Evolutionary conservation across 1,140 invertebrate species (phyloP), one percentile per base, ranked within the genome.

Genomic region (Wasmannia auropunctata): DNA sequence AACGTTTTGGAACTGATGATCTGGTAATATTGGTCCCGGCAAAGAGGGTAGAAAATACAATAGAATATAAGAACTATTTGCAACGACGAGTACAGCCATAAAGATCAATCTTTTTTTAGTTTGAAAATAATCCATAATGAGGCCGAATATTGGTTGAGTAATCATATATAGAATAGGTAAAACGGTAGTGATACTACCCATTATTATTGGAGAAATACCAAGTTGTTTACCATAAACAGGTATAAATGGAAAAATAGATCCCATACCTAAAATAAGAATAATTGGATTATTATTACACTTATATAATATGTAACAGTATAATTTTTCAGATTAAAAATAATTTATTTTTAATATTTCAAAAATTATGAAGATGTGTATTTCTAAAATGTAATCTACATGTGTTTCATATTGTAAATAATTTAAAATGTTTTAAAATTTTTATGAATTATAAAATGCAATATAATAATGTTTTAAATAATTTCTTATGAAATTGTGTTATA

Each of bases 141-240:
- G 96, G 8, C 97, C 97, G 91, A 98, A 97, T 3, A 95, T 85
- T 1, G 97, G 97, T 93, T 98, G 98, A 0, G 97, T 96, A 0
- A 97, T 89, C 1, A 97, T 95, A 95, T 97, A 97, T 19, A 97
- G 90, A 16, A 98, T 94, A 0, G 97, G 97, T 77, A 98, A 90
- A 1, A 97, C 93, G 0, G 96, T 96, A 0, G 96, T 97, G 60
- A 98, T 96, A 25, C 95, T 95, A 3, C 97, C 97, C 96, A 98
- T 97, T 0, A 97, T 95, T 2, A 96, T 93, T 0, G 97, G 95
- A 0, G 97, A 97, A n/a, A 98, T 95, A 0, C 97, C 97, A 54
- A 98, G 92, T 93, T 98, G 97, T 91, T 97, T 96, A 2, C 97
- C 97, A 92, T 96, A 97, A 16, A 98, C 97, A 46, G 96, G 95